These are phyloP conservation scores for Isurus oxyrinchus DNA, from an alignment of 2,113 vertebrate species.

Conservation along the genomic window DNA sequence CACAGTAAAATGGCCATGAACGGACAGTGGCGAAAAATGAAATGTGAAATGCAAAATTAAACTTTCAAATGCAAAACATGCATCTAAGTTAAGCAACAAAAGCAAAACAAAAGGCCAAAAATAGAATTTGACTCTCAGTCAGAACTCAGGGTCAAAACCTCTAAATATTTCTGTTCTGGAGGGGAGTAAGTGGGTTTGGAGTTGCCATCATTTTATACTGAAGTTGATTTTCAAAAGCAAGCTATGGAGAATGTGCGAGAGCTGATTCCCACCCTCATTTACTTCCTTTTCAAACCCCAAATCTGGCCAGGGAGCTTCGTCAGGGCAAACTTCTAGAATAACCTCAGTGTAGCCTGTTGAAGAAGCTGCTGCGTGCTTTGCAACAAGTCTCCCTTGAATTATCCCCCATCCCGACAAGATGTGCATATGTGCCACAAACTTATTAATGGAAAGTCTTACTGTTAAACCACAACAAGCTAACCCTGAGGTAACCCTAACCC, in stretches of 20 bases:
- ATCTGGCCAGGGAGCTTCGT: background rate
- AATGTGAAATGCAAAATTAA: background rate
- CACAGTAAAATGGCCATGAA: background rate
- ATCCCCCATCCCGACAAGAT: background rate
- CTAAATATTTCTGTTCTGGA: background rate
- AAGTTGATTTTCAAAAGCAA: background rate
- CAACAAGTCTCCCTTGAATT: background rate
- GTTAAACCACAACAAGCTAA: background rate
- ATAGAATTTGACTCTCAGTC: background rate
- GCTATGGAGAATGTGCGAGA: background rate
- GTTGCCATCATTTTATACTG: background rate
- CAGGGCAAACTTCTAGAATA: background rate
- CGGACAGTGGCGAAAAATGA: background rate
- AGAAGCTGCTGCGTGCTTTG: background rate
- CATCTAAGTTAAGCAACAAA: background rate
- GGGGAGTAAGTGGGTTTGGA: background rate
- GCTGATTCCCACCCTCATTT: background rate
- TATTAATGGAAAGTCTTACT: background rate
- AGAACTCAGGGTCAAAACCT: background rate
- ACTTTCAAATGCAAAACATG: slow-evolving; percentile 10
- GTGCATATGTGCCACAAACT: background rate
- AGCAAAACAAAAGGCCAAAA: background rate
- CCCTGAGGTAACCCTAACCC: too few species aligned
- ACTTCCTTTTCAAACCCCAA: background rate
- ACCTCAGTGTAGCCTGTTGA: background rate